Evolutionary conservation across 1,140 invertebrate genomes (phyloP).

Genomic region (Papilio polyxenes): DNA sequence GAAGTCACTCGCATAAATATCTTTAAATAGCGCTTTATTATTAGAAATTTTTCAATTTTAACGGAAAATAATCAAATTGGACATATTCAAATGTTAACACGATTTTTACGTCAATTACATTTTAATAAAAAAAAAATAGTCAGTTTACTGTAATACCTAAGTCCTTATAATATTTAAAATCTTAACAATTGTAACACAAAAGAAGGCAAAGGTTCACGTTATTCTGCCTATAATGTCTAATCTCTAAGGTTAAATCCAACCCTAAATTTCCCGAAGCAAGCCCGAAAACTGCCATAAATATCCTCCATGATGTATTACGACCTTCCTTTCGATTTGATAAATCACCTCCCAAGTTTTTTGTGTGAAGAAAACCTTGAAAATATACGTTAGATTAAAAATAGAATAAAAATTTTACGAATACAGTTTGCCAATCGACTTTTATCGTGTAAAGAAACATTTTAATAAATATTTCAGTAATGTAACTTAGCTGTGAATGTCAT

Average conservation of each 20-base stretch:
- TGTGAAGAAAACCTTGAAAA: constrained; percentile 14
- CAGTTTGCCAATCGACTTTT: not conserved
- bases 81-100: too few species aligned
- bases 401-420: not conserved
- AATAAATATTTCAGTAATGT: not conserved
- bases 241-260: not conserved
- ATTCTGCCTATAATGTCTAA: not conserved
- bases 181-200: too few species aligned
- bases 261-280: not conserved
- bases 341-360: not conserved
- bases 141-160: too few species aligned
- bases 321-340: constrained; percentile 20
- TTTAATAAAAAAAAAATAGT: too few species aligned
- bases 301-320: not conserved
- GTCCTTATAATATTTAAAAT: too few species aligned
- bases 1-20: too few species aligned
- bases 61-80: too few species aligned
- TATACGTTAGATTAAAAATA: not conserved
- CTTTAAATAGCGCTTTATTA: too few species aligned
- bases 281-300: constrained; percentile 16
- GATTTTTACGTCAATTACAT: too few species aligned
- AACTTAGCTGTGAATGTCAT: constrained; percentile 1
- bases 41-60: too few species aligned
- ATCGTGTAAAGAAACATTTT: not conserved
- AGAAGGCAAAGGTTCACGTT: too few species aligned